These are phyloP conservation scores for Furcula furcula DNA, from an alignment of 2,888 invertebrate species.

Conservation along the genomic window DNA sequence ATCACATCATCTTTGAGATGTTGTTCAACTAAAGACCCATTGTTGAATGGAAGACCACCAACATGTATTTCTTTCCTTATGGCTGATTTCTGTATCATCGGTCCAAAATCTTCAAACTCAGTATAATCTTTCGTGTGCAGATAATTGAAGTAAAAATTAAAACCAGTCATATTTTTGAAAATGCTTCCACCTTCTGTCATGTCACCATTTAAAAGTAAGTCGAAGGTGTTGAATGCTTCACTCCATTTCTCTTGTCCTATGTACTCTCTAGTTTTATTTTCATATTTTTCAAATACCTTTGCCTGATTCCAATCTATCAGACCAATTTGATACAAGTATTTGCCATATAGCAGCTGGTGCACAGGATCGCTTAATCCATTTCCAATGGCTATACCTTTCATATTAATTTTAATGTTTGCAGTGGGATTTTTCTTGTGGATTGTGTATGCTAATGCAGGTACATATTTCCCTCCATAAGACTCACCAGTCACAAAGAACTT, in stretches of 20 bases:
- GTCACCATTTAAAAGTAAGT: slow-evolving; percentile 87
- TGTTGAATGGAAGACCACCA: slow-evolving; percentile 88
- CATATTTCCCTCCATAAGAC: slow-evolving; percentile 91
- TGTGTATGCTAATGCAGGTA: slow-evolving; percentile 88
- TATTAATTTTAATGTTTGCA: slow-evolving; percentile 85
- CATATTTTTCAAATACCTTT: slow-evolving; percentile 81
- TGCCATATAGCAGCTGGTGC: slow-evolving; percentile 88
- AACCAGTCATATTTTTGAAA: slow-evolving; percentile 89
- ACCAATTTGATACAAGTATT: slow-evolving; percentile 90
- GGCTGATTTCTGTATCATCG: slow-evolving; percentile 83
- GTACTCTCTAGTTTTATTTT: slow-evolving; percentile 78
- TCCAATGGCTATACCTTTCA: slow-evolving; percentile 88
- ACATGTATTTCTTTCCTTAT: slow-evolving; percentile 91
- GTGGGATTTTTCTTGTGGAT: slow-evolving; percentile 85
- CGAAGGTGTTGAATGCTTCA: slow-evolving; percentile 88
- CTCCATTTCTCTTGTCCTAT: slow-evolving; percentile 85
- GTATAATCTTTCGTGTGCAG: slow-evolving; percentile 83
- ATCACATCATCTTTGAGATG: slow-evolving; percentile 89
- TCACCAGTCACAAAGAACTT: slow-evolving; percentile 95
- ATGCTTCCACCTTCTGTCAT: slow-evolving; percentile 80
- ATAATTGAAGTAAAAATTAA: slow-evolving; percentile 88
- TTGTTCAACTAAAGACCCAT: slow-evolving; percentile 84
- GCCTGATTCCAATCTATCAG: slow-evolving; percentile 85
- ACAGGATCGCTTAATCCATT: slow-evolving; percentile 91
- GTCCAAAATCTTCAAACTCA: slow-evolving; percentile 75